Percentiles rank a stretch among this genome's conserved stretches.
These are phyloP conservation scores for Oenanthe melanoleuca DNA, from an alignment of 2,113 vertebrate genomes.

Conservation along the genomic window DNA sequence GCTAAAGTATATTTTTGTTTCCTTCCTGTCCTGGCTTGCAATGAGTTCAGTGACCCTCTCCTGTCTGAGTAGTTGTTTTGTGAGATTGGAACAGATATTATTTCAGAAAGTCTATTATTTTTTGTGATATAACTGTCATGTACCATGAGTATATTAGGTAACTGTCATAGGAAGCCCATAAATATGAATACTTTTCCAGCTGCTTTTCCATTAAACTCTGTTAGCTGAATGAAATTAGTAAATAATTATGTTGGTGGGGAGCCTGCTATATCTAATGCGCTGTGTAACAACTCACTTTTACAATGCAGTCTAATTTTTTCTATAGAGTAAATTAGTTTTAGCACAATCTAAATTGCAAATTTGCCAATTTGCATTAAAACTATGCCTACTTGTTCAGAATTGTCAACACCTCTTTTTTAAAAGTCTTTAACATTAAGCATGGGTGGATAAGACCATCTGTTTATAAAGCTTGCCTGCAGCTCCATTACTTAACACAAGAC, in stretches of 20 bases:
- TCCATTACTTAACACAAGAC: constrained; percentile 72
- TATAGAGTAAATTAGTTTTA: constrained; percentile 72
- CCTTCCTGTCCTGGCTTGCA: not conserved
- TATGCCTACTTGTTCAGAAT: constrained; percentile 77
- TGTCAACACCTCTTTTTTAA: constrained; percentile 79
- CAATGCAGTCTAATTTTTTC: constrained; percentile 70
- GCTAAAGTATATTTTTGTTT: constrained; percentile 5
- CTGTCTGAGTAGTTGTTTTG: constrained; percentile 38
- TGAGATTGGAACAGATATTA: constrained; percentile 47
- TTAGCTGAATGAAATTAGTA: constrained; percentile 76
- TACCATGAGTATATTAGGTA: constrained; percentile 67
- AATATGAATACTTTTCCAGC: constrained; percentile 75
- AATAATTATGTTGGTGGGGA: constrained; percentile 79
- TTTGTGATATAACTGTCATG: constrained; percentile 51
- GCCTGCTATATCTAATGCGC: constrained; percentile 57
- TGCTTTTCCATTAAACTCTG: constrained; percentile 75
- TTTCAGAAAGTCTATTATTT: constrained; percentile 66
- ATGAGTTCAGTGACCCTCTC: constrained; percentile 57
- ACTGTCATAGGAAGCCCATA: constrained; percentile 65
- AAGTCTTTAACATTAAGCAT: constrained; percentile 77
- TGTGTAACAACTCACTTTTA: constrained; percentile 63
- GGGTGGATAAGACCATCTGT: constrained; percentile 81
- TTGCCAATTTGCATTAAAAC: constrained; percentile 75
- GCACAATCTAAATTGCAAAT: constrained; percentile 79
- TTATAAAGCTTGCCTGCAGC: constrained; percentile 71